A percentile compares a stretch with the other conserved stretches of the same genome.
Conservation (phyloP, 2,113 vertebrate species). For the Dipodomys merriami region DNA sequence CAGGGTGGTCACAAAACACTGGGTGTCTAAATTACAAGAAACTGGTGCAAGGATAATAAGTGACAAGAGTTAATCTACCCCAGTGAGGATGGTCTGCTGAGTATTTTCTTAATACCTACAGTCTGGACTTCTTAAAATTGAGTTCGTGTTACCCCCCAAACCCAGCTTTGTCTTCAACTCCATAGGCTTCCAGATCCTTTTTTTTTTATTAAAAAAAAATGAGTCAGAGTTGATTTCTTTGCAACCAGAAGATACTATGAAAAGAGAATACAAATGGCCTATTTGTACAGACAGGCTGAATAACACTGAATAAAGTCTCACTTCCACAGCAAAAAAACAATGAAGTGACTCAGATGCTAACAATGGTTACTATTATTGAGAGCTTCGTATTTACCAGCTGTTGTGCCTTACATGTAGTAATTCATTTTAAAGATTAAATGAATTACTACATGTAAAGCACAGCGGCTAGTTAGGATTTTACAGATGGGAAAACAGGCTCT, state of each 20-base stretch:
- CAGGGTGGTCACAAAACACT: not conserved
- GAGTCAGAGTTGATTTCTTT: not conserved
- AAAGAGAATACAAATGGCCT: not conserved
- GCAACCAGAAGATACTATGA: not conserved
- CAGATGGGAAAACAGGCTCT: not conserved
- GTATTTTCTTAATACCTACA: not conserved
- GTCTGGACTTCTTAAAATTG: not conserved
- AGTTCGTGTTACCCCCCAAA: not conserved
- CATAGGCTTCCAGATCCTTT: not conserved
- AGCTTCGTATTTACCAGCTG: not conserved
- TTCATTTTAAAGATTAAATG: constrained; percentile 14
- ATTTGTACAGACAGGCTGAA: not conserved
- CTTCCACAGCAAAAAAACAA: constrained; percentile 8
- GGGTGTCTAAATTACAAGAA: not conserved
- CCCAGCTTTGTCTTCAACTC: constrained; percentile 13
- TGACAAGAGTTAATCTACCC: not conserved
- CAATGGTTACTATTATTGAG: not conserved
- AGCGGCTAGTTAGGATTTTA: constrained; percentile 18
- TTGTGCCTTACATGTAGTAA: not conserved
- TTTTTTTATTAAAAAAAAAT: not conserved
- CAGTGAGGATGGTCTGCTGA: not conserved
- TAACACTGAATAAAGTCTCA: not conserved
- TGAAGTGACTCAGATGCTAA: not conserved
- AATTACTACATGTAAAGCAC: too few species aligned
- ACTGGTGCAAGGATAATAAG: not conserved